Evolutionary conservation across 2,888 invertebrate species (phyloP).

Genomic region (Coleophora flavipennella): DNA sequence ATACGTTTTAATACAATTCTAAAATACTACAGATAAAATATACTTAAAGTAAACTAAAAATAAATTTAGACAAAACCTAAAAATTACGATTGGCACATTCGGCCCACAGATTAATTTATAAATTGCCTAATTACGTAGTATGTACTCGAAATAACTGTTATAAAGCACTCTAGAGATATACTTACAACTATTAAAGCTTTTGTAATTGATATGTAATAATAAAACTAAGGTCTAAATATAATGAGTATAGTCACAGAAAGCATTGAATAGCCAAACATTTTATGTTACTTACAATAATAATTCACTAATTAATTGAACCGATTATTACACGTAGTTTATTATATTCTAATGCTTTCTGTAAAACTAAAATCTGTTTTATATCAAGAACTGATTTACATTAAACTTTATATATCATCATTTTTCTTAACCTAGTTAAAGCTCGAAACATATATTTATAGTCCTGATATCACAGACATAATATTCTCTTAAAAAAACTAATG

Average conservation of each 20-base stretch:
- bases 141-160: no score
- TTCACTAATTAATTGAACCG: no score
- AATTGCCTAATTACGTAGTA: not conserved
- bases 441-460: slow-evolving; percentile 31
- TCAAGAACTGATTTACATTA: no score
- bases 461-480: slow-evolving; percentile 55
- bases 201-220: slow-evolving; percentile 23
- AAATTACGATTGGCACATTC: slow-evolving; percentile 53
- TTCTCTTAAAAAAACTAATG: slow-evolving; percentile 46
- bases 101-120: slow-evolving; percentile 39
- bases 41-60: slow-evolving; percentile 9
- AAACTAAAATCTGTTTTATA: not conserved
- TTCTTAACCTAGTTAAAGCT: slow-evolving; percentile 52
- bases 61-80: slow-evolving; percentile 5
- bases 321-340: not conserved
- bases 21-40: not conserved
- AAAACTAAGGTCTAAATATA: slow-evolving; percentile 8
- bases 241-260: slow-evolving; percentile 4
- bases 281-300: not conserved
- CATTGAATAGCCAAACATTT: not conserved
- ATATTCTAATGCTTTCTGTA: slow-evolving; percentile 6
- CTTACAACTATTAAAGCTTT: slow-evolving; percentile 53
- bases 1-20: no score
- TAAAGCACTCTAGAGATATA: not conserved
- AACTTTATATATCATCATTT: not conserved